Evolutionary conservation across 2,797 vertebrate genomes (phyloP).

Genomic region (Malurus splendens): DNA sequence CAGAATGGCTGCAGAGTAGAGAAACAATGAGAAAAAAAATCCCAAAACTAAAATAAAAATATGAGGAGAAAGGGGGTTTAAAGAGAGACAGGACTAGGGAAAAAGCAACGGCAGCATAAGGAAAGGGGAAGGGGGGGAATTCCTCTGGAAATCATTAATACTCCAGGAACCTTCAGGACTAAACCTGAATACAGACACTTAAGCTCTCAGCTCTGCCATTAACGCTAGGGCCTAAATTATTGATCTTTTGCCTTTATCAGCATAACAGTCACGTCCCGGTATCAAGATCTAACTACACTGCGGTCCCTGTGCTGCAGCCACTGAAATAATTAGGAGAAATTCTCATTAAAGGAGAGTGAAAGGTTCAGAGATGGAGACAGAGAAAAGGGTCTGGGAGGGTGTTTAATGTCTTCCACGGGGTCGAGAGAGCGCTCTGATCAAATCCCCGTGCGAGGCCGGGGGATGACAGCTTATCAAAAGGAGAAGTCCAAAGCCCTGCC

Average conservation of each 20-base stretch:
- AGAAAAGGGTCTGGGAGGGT: slow-evolving; percentile 69
- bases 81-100: background rate
- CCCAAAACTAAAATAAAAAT: background rate
- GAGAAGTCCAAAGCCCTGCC: slow-evolving; percentile 71
- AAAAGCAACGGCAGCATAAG: background rate
- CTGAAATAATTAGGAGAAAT: slow-evolving; percentile 97
- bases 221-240: slow-evolving; percentile 94
- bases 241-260: slow-evolving; percentile 93
- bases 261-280: slow-evolving; percentile 91
- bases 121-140: background rate
- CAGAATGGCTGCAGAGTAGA: background rate
- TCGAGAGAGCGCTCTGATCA: slow-evolving; percentile 75
- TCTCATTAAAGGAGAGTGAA: slow-evolving; percentile 96
- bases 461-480: slow-evolving; percentile 83
- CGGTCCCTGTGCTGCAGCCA: slow-evolving; percentile 86
- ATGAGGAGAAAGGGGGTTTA: background rate
- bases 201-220: slow-evolving; percentile 86
- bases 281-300: slow-evolving; percentile 85
- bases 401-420: slow-evolving; percentile 85
- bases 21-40: background rate
- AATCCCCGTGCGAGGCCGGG: slow-evolving; percentile 70
- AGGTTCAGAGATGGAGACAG: slow-evolving; percentile 78
- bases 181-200: slow-evolving; percentile 88
- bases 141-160: slow-evolving; percentile 63
- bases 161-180: slow-evolving; percentile 63